Percentiles rank a stretch among this genome's conserved stretches.
Evolutionary conservation across 2,888 invertebrate genomes (phyloP).

Genomic region (Sarcophaga variegata): DNA sequence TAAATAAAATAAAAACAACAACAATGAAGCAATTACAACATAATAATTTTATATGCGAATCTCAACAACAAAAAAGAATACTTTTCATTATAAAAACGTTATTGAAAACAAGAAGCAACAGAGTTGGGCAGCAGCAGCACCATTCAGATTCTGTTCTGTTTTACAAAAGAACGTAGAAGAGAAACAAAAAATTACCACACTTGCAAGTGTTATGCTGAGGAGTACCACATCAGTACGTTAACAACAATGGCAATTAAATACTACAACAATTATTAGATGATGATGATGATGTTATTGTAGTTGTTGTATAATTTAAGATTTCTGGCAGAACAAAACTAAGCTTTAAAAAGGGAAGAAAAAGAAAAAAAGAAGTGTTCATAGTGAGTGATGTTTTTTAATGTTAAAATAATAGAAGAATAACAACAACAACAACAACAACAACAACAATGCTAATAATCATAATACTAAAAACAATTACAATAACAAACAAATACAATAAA

Average conservation of each 20-base stretch:
- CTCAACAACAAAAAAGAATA: neutral
- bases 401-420: neutral
- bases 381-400: no score
- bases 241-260: no score
- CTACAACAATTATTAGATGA: no score
- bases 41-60: neutral
- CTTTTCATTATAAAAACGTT: no score
- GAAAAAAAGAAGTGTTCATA: no score
- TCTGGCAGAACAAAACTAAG: constrained; percentile 19
- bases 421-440: no score
- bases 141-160: neutral
- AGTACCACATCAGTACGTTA: no score
- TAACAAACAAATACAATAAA: neutral
- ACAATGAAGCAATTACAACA: neutral
- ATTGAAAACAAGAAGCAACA: no score
- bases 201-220: neutral
- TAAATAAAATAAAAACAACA: neutral
- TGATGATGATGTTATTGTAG: no score
- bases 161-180: no score
- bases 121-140: neutral
- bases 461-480: neutral
- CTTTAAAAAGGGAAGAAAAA: neutral
- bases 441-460: neutral
- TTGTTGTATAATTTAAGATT: neutral
- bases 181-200: neutral